Evolutionary conservation across 2,797 vertebrate species (phyloP), one percentile per base, ranked within the genome.

Genomic region (Oophaga sylvatica): DNA sequence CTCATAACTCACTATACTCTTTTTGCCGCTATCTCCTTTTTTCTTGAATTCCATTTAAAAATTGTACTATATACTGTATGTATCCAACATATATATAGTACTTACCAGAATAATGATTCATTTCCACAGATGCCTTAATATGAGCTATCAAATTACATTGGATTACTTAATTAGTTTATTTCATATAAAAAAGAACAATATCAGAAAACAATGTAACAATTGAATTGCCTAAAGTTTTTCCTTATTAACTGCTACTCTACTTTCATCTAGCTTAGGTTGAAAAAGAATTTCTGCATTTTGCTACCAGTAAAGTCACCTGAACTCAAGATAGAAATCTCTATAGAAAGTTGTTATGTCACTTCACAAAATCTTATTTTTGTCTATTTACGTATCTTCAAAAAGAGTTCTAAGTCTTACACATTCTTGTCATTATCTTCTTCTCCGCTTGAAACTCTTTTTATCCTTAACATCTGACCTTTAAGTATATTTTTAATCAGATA

Each of bases 401-500:
- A 84, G 62, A 84, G 31, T 76, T 76, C 71, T 63, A 76, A 76
- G 83, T 13, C 70, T 84, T 53, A 26, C 29, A 76, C 48, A 76
- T 76, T 76, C 59, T 59, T 84, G 70, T 63, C 29, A 75, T 70
- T 73, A 75, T 73, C 48, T n/a, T 75, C 68, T 59, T 60, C 59
- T 76, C 35, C 8, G 71, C 71, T 63, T 45, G 59, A 73, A 41
- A 76, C 76, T 84, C 83, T 76, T 84, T 83, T 84, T 62, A 83
- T 83, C 68, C 68, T 45, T 35, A 83, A 71, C 83, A 76, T 62
- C 63, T 84, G 83, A 84, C 83, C 70, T 76, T 45, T 84, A 53
- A 7, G 71, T 84, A n/a, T 84, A 84, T 84, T 76, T 84, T 84
- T 84, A 84, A 84, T 84, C 71, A 84, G 59, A 75, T 63, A 13